phyloP scores from a whole-genome alignment of 1,140 invertebrate genomes.

The Mamestra configurata region DNA sequence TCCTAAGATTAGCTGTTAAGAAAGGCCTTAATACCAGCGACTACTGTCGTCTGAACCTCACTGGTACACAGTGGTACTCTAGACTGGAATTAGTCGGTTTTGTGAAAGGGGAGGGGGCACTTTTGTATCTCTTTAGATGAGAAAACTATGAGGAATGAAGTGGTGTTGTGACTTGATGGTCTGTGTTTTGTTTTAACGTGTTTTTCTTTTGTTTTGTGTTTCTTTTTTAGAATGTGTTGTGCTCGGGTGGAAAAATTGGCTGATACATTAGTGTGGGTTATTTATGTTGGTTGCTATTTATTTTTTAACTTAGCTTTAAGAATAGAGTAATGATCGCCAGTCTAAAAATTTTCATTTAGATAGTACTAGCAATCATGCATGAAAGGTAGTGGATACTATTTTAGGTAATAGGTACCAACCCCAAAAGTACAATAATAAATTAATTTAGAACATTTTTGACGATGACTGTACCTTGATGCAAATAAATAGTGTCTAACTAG shows the following conservation, averaged over 20 bases:
- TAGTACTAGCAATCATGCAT: too few species aligned
- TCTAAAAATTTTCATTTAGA: too few species aligned
- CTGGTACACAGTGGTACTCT: slow-evolving; percentile 52
- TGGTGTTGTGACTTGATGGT: slow-evolving; percentile 39
- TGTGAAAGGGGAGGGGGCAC: not conserved
- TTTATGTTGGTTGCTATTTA: not conserved
- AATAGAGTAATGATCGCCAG: too few species aligned
- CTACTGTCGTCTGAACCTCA: slow-evolving; percentile 67
- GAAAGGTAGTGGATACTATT: too few species aligned
- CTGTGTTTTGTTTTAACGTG: slow-evolving; percentile 28
- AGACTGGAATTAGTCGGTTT: slow-evolving; percentile 63
- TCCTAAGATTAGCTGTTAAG: slow-evolving; percentile 86
- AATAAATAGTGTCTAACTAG: not conserved
- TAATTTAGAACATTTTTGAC: too few species aligned
- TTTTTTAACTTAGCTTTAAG: too few species aligned
- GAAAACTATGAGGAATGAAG: slow-evolving; percentile 52
- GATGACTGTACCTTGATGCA: not conserved
- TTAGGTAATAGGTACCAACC: too few species aligned
- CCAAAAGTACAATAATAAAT: too few species aligned
- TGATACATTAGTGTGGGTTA: not conserved
- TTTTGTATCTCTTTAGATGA: slow-evolving; percentile 37
- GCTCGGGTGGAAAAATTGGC: not conserved
- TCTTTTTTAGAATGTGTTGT: not conserved
- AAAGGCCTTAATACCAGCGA: slow-evolving; percentile 78
- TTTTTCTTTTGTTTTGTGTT: not conserved